Base-by-base conservation (phyloP, 2,113 vertebrate genomes). In the Ictalurus furcatus region DNA sequence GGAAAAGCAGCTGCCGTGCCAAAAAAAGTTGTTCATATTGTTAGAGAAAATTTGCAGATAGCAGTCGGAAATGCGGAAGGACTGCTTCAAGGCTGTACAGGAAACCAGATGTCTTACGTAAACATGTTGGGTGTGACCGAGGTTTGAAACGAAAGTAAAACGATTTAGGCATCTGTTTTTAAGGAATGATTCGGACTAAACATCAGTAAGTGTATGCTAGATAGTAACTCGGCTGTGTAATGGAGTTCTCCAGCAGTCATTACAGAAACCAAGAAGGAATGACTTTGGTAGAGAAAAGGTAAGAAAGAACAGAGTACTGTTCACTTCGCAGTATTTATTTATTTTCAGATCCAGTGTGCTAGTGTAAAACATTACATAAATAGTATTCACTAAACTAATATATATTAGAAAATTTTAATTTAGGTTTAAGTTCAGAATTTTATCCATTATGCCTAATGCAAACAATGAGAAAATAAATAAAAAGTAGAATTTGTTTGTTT, bases 131-230 rank as follows among this genome's bases (percentile, higher is more conserved):
- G 44, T 54, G 76, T 54, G 13, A 1, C 25, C 4, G 40, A 78
- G 23, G 21, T 54, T 19, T 80, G 16, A 80, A 80, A 80, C 78
- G 78, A 80, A 80, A 80, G 28, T 21, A 80, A 56, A 80, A 80
- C 14, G 6, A 28, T 19, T 80, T 9, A 19, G 40, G 0, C 13
- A 34, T 44, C 40, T 8, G 28, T 6, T 84, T 65, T 25, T 5
- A 12, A 40, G 21, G 11, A 65, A 63, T 28, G 8, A 84, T 28
- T 40, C 34, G 30, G 30, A 23, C n/a, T 78, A 25, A 25, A 69
- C 23, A 48, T 23, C 48, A 67, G 19, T 3, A 67, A 25, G 52
- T 44, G 69, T 59, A 7, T n/a, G 30, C 19, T 37, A 40, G 48
- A 30, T 30, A 25, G 6, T 37, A 44, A 40, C 54, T 8, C 54